Percentiles rank a stretch among this genome's conserved stretches.
Conservation (phyloP, 1,140 invertebrate species). For the Gerris buenoi region DNA sequence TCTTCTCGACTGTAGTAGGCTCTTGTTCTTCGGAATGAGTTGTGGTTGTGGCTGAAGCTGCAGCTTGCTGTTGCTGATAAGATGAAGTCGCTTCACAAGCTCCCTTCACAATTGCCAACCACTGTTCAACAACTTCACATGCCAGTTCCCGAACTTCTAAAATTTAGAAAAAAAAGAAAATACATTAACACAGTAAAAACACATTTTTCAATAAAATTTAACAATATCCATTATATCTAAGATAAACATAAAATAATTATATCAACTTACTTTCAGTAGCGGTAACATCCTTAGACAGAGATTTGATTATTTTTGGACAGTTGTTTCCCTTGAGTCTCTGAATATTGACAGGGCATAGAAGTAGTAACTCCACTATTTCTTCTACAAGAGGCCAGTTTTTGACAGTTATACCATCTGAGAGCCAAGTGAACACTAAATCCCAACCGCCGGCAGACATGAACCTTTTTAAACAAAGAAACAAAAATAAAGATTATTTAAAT, state of each 20-base stretch:
- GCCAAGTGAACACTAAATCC: constrained; percentile 73
- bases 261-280: constrained; percentile 19
- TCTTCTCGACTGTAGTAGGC: constrained; percentile 17
- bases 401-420: constrained; percentile 63
- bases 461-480: too few relatives aligned
- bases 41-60: constrained; percentile 11
- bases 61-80: not conserved
- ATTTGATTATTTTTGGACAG: constrained; percentile 79
- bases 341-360: constrained; percentile 74
- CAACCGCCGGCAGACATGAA: constrained; percentile 84
- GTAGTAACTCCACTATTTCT: constrained; percentile 67
- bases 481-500: too few relatives aligned
- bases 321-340: constrained; percentile 78
- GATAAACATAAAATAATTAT: not conserved
- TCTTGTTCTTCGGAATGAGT: not conserved
- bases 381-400: constrained; percentile 73
- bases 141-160: constrained; percentile 54
- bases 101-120: constrained; percentile 67
- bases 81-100: constrained; percentile 8
- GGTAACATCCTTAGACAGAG: constrained; percentile 52
- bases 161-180: constrained; percentile 29
- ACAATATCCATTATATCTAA: constrained; percentile 1
- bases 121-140: constrained; percentile 69
- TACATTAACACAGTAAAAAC: constrained; percentile 3
- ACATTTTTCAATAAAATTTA: constrained; percentile 3